These are phyloP conservation scores for Sceliomorpha sp. DNA, from an alignment of 2,888 invertebrate genomes.

Conservation along the genomic window DNA sequence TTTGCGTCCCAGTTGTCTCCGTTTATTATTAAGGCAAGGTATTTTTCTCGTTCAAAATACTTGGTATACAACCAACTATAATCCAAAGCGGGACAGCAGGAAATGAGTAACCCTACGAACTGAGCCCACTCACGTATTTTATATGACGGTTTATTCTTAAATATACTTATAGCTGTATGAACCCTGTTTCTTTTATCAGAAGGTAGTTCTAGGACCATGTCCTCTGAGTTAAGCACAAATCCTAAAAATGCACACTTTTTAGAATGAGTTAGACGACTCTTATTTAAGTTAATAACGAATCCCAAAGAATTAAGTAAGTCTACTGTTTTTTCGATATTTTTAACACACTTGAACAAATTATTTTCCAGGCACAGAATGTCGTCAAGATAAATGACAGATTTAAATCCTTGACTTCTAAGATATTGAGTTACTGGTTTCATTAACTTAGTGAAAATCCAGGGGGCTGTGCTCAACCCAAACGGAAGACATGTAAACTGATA, in stretches of 20 bases:
- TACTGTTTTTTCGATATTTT: no score
- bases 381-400: no score
- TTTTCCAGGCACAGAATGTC: not conserved
- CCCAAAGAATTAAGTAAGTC: not conserved
- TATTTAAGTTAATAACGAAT: not conserved
- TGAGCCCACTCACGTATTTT: conserved; percentile 1
- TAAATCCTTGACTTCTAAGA: not conserved
- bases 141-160: not conserved
- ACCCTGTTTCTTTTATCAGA: not conserved
- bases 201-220: not conserved
- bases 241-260: not conserved
- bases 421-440: not conserved
- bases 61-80: no score
- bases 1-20: not conserved
- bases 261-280: not conserved
- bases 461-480: not conserved
- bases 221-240: not conserved
- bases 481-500: conserved; percentile 3
- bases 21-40: not conserved
- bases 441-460: conserved; percentile 2
- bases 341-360: no score
- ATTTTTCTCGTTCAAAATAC: no score
- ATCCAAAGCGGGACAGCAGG: not conserved
- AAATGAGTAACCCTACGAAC: not conserved
- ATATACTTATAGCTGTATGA: not conserved